These are phyloP conservation scores for Hirtodrosophila histrioides DNA, from an alignment of 2,888 invertebrate genomes.

Conservation along the genomic window DNA sequence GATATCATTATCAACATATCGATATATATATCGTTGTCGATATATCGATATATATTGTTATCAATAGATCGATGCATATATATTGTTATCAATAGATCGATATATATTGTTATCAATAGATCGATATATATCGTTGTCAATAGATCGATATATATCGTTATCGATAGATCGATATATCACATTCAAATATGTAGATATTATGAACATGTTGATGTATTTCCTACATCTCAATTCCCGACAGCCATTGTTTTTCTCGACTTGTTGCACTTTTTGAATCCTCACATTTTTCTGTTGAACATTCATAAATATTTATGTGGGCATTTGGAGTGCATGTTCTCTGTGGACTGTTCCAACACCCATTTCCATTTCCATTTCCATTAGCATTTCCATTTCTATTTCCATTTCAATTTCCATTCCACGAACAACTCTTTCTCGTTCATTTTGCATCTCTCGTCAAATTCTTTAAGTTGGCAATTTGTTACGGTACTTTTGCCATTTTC, in stretches of 20 bases:
- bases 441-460: slow-evolving; percentile 65
- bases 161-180: not conserved
- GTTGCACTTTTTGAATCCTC: slow-evolving; percentile 32
- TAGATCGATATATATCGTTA: too few species aligned
- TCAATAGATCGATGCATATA: too few species aligned
- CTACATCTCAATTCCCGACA: too few species aligned
- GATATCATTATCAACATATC: too few species aligned
- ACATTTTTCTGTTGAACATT: slow-evolving; percentile 47
- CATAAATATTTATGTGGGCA: slow-evolving; percentile 69
- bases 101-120: too few species aligned
- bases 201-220: too few species aligned
- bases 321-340: slow-evolving; percentile 24
- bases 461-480: slow-evolving; percentile 69
- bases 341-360: slow-evolving; percentile 27
- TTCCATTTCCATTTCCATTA: slow-evolving; percentile 14
- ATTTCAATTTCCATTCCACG: slow-evolving; percentile 49
- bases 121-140: too few species aligned
- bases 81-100: too few species aligned
- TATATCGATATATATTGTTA: too few species aligned
- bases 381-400: slow-evolving; percentile 25
- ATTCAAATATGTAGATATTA: too few species aligned
- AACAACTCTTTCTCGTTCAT: slow-evolving; percentile 53
- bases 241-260: slow-evolving; percentile 5
- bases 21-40: too few species aligned
- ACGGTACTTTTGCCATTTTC: slow-evolving; percentile 66